Evolutionary conservation across 2,888 invertebrate genomes (phyloP).

Genomic region (Lithophane ornitopus): DNA sequence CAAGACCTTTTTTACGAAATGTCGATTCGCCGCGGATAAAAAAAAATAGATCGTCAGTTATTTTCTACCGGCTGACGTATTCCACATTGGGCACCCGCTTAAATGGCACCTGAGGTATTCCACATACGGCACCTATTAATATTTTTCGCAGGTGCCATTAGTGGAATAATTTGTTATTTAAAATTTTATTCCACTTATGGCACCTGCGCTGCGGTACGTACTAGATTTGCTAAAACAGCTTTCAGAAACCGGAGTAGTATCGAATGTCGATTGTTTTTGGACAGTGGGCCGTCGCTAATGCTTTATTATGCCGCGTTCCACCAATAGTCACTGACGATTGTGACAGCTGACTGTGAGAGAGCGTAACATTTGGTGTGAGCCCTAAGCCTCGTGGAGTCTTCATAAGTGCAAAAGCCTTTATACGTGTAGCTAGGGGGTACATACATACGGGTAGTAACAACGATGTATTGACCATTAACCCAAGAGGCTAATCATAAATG

Average conservation of each 20-base stretch:
- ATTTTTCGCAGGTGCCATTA: no score
- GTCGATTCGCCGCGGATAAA: not conserved
- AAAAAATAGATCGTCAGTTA: not conserved
- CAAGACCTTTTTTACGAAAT: no score
- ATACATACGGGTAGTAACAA: not conserved
- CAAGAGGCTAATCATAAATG: not conserved
- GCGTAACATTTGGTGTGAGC: not conserved
- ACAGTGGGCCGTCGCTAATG: not conserved
- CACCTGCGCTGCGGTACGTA: no score
- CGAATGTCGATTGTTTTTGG: no score
- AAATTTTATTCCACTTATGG: no score
- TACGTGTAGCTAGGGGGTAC: not conserved
- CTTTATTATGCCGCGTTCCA: not conserved
- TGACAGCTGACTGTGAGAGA: not conserved
- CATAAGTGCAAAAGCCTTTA: not conserved
- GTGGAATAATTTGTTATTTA: no score
- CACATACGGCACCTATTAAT: no score
- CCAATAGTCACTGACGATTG: not conserved
- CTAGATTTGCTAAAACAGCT: not conserved
- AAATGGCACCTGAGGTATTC: no score
- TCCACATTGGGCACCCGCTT: no score
- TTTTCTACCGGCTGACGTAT: not conserved
- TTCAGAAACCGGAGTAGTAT: no score
- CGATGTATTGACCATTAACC: constrained; percentile 6
- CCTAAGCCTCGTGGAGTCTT: not conserved